Evolutionary conservation across 2,797 vertebrate species (phyloP).

Genomic region (Pristis pectinata): DNA sequence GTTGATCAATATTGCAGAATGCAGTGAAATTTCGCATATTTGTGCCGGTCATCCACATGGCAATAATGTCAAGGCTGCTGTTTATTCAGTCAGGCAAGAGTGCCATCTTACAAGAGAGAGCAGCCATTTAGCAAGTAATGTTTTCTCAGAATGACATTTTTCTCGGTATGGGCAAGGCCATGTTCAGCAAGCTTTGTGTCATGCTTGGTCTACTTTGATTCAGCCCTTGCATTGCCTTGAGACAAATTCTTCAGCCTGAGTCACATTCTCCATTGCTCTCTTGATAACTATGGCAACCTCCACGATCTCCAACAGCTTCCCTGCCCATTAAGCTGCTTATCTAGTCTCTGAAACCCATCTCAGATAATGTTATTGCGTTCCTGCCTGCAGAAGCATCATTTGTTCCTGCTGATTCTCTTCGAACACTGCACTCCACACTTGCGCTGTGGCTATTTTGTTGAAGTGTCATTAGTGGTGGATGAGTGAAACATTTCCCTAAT

Average conservation of each 20-base stretch:
- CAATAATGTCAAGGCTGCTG: background rate
- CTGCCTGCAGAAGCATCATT: background rate
- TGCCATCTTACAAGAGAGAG: background rate
- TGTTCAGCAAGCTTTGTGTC: background rate
- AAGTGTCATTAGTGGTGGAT: constrained; percentile 23
- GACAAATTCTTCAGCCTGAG: background rate
- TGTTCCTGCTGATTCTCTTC: constrained; percentile 2
- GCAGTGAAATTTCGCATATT: background rate
- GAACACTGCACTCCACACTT: background rate
- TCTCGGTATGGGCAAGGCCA: background rate
- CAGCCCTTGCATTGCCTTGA: background rate
- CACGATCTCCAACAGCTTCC: background rate
- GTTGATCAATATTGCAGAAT: background rate
- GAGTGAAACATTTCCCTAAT: background rate
- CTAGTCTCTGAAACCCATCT: constrained; percentile 28
- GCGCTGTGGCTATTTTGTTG: background rate
- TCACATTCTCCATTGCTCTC: background rate
- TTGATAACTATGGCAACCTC: background rate
- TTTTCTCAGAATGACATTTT: background rate
- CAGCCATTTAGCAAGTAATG: background rate
- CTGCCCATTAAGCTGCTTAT: constrained; percentile 32
- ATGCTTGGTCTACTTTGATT: background rate
- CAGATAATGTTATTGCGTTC: constrained; percentile 6
- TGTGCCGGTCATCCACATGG: background rate
- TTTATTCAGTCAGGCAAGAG: background rate